A percentile compares a stretch with the other conserved stretches of the same genome.
These are phyloP conservation scores for Capreolus pygargus DNA, from an alignment of 2,113 vertebrate species.

Conservation along the genomic window DNA sequence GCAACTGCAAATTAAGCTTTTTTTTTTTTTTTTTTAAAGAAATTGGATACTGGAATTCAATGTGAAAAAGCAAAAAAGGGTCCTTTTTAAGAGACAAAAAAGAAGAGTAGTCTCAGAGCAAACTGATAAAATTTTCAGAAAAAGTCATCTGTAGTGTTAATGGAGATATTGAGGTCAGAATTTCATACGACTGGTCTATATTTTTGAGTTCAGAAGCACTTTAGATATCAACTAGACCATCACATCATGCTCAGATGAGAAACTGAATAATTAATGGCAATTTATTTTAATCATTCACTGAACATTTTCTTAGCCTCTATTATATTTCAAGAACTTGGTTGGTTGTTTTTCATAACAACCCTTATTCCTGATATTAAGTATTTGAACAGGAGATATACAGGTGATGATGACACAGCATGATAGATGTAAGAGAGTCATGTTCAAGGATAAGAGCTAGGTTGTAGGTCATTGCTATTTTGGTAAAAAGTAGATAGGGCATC, in stretches of 20 bases:
- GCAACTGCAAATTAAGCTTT: background rate
- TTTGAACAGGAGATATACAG: background rate
- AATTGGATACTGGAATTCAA: background rate
- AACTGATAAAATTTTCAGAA: background rate
- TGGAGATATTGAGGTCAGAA: background rate
- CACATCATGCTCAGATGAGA: background rate
- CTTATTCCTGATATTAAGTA: background rate
- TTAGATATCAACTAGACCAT: background rate
- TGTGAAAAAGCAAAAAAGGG: background rate
- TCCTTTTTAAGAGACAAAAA: background rate
- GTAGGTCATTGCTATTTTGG: background rate
- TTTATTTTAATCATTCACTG: background rate
- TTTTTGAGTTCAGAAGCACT: background rate
- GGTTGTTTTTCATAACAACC: background rate
- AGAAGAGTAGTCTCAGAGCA: background rate
- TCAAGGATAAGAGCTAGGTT: background rate
- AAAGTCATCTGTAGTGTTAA: background rate
- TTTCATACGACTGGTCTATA: background rate
- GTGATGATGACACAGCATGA: rapidly evolving
- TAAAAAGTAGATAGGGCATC: background rate
- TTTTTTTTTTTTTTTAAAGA: background rate
- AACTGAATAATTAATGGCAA: background rate
- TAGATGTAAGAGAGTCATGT: background rate
- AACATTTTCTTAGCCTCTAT: background rate
- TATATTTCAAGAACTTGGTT: background rate